These are phyloP conservation scores for Dione juno DNA, from an alignment of 2,888 invertebrate genomes.

Conservation along the genomic window DNA sequence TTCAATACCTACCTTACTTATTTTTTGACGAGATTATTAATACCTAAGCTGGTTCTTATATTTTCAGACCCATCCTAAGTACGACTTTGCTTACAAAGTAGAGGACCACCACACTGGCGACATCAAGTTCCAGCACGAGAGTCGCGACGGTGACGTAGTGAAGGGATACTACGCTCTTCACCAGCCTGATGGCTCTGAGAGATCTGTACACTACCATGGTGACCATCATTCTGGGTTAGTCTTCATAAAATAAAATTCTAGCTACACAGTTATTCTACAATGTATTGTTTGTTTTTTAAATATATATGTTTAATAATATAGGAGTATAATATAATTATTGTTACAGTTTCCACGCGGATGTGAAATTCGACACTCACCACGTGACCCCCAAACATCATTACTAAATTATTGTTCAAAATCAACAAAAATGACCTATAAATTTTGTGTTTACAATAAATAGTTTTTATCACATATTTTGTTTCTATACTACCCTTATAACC, in stretches of 20 bases:
- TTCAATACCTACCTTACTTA: background rate
- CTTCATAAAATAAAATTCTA: too few species aligned
- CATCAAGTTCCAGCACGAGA: slow-evolving; percentile 73
- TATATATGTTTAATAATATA: background rate
- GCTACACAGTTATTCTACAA: too few species aligned
- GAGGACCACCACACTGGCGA: slow-evolving; percentile 56
- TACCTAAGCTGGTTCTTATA: background rate
- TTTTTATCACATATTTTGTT: too few species aligned
- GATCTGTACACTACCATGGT: slow-evolving; percentile 75
- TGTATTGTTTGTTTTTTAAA: too few species aligned
- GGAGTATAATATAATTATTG: background rate
- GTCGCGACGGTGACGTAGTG: slow-evolving; percentile 71
- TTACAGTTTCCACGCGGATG: slow-evolving; percentile 73
- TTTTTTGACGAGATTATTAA: background rate
- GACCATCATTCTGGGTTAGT: slow-evolving; percentile 49
- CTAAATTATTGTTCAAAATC: background rate
- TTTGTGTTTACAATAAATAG: too few species aligned
- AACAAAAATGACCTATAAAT: too few species aligned
- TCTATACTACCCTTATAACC: too few species aligned
- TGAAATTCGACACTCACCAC: slow-evolving; percentile 73
- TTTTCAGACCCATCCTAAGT: slow-evolving; percentile 51
- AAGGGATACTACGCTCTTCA: slow-evolving; percentile 74
- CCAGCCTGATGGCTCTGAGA: slow-evolving; percentile 75
- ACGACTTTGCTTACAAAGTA: slow-evolving; percentile 54
- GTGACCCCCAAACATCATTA: slow-evolving; percentile 62